Base-by-base conservation (phyloP, 2,113 vertebrate genomes). In the Holacanthus passer region DNA sequence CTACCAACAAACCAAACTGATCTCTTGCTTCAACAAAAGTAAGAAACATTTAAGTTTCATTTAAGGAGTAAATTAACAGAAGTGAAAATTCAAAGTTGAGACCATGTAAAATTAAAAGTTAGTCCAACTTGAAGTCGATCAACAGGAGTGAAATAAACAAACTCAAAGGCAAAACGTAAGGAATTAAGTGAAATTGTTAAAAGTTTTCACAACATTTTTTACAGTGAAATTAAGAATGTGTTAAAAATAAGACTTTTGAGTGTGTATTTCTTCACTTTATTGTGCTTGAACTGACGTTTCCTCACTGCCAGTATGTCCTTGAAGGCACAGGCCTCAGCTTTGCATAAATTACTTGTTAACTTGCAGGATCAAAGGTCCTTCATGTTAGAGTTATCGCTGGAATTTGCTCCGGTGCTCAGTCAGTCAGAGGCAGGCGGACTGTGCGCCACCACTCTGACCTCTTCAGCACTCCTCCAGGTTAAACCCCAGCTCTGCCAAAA, bases 321-420 rank as follows among this genome's bases (percentile, higher is more conserved):
- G 82, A 80, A 86, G 79, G 48, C 22, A 1, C 52, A 1, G 52
- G 43, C 29, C 74, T 27, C 39, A 0, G 20, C 14, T 35, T 31
- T 76, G 70, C 77, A 60, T 81, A 45, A 60, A 71, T 85, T 79
- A 87, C 77, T 55, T 4, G 84, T 89, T 90, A 92, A 89, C 89
- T 86, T 31, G 24, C 32, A 24, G 85, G 95, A 87, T 78, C 95
- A 96, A 96, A 96, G 95, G 93, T 95, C 95, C 63, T 79, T 85
- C 73, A 73, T 85, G 81, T n/a, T n/a, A n/a, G n/a, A 88, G 87
- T 91, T 79, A 89, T 77, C 74, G 53, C 85, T 91, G 86, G 89
- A 88, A 82, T 88, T 91, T 88, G 84, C 75, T 37, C 87, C 22
- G 17, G 37, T 43, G 37, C 56, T 82, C 86, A 86, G 69, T 81